phyloP scores from a whole-genome alignment of 2,113 vertebrate species.

The Polypterus senegalus region DNA sequence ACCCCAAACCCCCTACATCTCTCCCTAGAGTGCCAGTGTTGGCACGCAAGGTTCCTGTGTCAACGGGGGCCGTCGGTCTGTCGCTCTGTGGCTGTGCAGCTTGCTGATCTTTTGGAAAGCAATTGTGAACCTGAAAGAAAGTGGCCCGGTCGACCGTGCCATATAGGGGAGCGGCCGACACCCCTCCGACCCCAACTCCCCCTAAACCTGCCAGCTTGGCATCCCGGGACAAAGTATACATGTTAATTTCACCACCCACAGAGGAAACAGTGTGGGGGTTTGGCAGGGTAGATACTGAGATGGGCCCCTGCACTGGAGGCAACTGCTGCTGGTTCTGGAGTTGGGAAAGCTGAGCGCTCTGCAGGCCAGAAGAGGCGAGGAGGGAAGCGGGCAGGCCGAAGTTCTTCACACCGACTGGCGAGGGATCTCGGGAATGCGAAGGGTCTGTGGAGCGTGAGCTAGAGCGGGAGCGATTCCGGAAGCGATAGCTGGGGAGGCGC shows the following conservation, averaged over 20 bases:
- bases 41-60: conserved; percentile 58
- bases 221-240: conserved; percentile 79
- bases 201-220: conserved; percentile 63
- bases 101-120: conserved; percentile 64
- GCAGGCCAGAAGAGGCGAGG: too few species aligned
- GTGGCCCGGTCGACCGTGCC: conserved; percentile 63
- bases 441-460: conserved; percentile 78
- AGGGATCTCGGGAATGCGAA: conserved; percentile 62
- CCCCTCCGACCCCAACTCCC: conserved; percentile 31
- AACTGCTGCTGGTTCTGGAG: too few species aligned
- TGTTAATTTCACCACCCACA: conserved; percentile 70
- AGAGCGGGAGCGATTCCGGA: conserved; percentile 73
- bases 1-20: conserved; percentile 40
- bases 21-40: conserved; percentile 48
- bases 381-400: conserved; percentile 32
- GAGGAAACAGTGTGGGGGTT: conserved; percentile 55
- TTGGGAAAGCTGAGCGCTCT: too few species aligned
- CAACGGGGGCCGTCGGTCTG: conserved; percentile 29
- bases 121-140: conserved; percentile 80
- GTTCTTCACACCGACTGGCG: conserved; percentile 53
- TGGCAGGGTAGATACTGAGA: conserved; percentile 57
- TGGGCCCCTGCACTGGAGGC: conserved; percentile 41
- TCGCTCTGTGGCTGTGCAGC: background rate
- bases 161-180: conserved; percentile 45
- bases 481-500: conserved; percentile 80